A percentile compares a stretch with the other conserved stretches of the same genome.
Conservation (phyloP, 2,888 invertebrate genomes). For the Synanthedon andrenaeformis region DNA sequence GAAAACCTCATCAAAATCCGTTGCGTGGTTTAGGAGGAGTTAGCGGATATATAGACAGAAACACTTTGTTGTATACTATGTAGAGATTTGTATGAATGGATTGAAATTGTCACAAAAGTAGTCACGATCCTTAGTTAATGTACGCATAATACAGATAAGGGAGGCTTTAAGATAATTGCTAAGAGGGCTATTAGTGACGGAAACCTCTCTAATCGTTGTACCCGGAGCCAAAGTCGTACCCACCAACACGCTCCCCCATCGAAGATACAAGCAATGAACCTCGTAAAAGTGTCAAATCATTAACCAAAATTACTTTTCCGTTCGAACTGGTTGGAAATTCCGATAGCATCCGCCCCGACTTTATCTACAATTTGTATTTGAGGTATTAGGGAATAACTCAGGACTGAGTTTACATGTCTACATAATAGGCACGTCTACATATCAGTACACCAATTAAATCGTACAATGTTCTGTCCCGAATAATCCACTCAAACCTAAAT, state of each 20-base stretch:
- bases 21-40: too few species aligned
- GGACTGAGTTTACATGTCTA: background rate
- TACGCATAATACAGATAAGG: background rate
- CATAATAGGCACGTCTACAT: background rate
- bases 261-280: constrained; percentile 29
- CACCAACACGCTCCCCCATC: constrained; percentile 17
- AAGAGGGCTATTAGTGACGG: constrained; percentile 43
- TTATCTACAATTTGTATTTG: constrained; percentile 1
- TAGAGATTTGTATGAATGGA: too few species aligned
- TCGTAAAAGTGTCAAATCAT: constrained; percentile 52
- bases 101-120: too few species aligned
- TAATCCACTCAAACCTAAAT: constrained; percentile 35
- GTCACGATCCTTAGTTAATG: too few species aligned
- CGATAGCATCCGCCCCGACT: constrained; percentile 5
- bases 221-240: constrained; percentile 27
- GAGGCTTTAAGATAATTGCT: constrained; percentile 28
- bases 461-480: constrained; percentile 16
- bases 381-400: background rate
- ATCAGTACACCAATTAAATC: constrained; percentile 20
- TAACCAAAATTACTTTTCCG: constrained; percentile 44
- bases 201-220: constrained; percentile 37
- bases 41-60: too few species aligned
- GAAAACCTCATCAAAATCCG: too few species aligned
- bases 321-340: constrained; percentile 18
- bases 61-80: too few species aligned